Evolutionary conservation across 2,797 vertebrate species (phyloP).

Genomic region (Cuniculus paca): DNA sequence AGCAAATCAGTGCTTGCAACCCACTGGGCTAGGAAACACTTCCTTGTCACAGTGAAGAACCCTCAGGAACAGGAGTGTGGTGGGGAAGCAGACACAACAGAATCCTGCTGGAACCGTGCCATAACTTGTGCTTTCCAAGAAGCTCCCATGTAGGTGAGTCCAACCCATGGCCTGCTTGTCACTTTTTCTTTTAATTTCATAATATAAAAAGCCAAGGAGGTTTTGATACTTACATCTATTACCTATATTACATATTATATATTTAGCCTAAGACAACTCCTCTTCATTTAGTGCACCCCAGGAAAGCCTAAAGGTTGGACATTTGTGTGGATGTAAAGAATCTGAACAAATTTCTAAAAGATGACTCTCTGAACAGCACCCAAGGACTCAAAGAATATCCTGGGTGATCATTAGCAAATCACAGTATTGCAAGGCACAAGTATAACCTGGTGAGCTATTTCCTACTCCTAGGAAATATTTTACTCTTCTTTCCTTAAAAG

Average conservation of each 20-base stretch:
- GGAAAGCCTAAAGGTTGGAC: neutral
- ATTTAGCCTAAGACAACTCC: neutral
- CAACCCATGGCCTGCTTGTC: neutral
- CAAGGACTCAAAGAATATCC: neutral
- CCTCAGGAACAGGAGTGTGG: neutral
- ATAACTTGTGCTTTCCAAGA: neutral
- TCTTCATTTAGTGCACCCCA: neutral
- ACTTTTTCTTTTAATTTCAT: neutral
- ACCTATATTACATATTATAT: neutral
- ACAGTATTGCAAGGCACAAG: neutral
- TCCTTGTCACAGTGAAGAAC: neutral
- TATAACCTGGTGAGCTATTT: neutral
- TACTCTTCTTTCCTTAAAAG: neutral
- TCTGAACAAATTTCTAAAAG: constrained; percentile 21
- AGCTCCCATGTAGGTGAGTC: neutral
- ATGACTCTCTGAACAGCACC: neutral
- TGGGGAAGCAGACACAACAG: neutral
- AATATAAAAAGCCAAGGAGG: neutral
- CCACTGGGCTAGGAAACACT: constrained; percentile 52
- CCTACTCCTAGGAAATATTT: neutral
- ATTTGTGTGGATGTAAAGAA: neutral
- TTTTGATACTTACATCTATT: neutral
- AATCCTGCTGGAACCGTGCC: neutral
- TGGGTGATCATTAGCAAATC: neutral
- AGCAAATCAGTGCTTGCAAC: neutral